Conservation (phyloP, 2,797 vertebrate species). For the Hydrolagus colliei region DNA sequence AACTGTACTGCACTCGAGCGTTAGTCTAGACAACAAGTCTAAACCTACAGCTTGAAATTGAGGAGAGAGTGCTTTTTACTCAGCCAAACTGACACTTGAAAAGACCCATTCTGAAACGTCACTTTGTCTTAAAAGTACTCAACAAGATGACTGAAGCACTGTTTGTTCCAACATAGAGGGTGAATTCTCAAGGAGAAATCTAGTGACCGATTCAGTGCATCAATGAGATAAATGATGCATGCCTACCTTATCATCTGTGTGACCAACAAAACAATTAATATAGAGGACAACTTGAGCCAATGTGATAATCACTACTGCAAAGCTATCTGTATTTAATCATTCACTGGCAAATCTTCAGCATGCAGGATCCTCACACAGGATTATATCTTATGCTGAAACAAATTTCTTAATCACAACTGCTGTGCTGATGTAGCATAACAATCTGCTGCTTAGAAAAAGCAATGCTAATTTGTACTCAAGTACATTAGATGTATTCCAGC, state of each 20-base stretch:
- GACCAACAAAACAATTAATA: slow-evolving; percentile 7
- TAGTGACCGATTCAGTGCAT: too few species aligned
- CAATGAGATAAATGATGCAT: too few species aligned
- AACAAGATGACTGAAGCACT: too few species aligned
- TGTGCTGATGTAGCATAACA: slow-evolving; percentile 33
- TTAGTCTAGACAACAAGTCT: too few species aligned
- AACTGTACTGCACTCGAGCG: too few species aligned
- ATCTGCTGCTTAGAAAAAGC: slow-evolving; percentile 33
- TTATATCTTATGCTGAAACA: slow-evolving; percentile 9
- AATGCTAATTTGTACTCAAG: slow-evolving; percentile 34
- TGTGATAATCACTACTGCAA: slow-evolving; percentile 19
- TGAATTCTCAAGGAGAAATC: too few species aligned
- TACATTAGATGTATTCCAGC: background rate
- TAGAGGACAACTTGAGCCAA: background rate
- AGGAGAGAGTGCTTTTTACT: too few species aligned
- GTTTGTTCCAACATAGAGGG: too few species aligned
- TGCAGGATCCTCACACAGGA: background rate
- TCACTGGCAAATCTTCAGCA: background rate
- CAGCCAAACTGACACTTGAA: too few species aligned
- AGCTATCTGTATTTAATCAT: background rate
- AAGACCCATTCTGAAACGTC: too few species aligned
- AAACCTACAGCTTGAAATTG: too few species aligned
- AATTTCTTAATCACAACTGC: slow-evolving; percentile 11
- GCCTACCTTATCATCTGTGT: background rate
- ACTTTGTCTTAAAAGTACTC: too few species aligned